phyloP scores from a whole-genome alignment of 2,888 invertebrate species.

The Strigamia transsilvanica region DNA sequence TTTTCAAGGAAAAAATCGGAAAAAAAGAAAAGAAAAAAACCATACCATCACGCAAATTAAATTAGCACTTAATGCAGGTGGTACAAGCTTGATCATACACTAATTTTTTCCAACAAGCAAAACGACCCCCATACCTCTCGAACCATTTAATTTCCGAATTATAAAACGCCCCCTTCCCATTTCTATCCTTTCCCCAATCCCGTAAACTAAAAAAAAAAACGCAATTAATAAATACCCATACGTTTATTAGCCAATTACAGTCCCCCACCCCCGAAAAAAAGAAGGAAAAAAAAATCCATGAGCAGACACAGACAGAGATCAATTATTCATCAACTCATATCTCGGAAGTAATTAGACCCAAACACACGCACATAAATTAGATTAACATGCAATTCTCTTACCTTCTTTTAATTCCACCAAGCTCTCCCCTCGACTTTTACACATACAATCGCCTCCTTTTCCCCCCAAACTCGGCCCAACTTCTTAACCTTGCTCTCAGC shows the following conservation, averaged over 20 bases:
- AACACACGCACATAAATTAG: slow-evolving; percentile 24
- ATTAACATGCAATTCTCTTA: slow-evolving; percentile 35
- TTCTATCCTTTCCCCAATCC: too few relatives aligned
- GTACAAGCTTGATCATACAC: background rate
- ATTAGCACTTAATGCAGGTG: slow-evolving; percentile 23
- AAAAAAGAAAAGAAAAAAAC: background rate
- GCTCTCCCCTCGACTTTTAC: too few relatives aligned
- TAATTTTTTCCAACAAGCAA: slow-evolving; percentile 2
- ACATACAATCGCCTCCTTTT: too few relatives aligned
- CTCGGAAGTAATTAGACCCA: slow-evolving; percentile 26
- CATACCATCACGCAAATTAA: slow-evolving; percentile 22
- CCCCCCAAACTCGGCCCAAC: background rate
- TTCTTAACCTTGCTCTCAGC: background rate
- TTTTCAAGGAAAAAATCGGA: background rate
- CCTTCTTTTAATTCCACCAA: background rate
- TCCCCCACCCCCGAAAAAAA: background rate
- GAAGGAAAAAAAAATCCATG: background rate
- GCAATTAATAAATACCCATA: background rate
- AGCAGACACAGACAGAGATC: slow-evolving; percentile 5
- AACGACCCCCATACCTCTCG: background rate
- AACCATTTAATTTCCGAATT: background rate
- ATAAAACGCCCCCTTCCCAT: too few relatives aligned
- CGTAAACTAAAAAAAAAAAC: too few relatives aligned
- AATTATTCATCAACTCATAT: slow-evolving; percentile 35
- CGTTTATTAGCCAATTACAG: background rate